phyloP scores from a whole-genome alignment of 2,888 invertebrate genomes.

The Ametastegia equiseti region DNA sequence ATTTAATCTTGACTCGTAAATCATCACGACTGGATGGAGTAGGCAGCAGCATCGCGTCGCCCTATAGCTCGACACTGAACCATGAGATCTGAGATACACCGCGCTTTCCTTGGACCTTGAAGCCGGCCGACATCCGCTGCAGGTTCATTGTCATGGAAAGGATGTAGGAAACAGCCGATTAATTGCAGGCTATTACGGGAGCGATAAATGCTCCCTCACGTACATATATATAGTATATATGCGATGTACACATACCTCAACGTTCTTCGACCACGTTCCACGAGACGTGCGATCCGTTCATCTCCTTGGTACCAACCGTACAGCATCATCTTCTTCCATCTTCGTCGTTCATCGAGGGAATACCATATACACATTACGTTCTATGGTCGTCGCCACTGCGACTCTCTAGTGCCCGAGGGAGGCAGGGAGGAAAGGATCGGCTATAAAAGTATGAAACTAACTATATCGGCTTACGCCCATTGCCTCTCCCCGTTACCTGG shows the following conservation, averaged over 20 bases:
- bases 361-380: slow-evolving; percentile 18
- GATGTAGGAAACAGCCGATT: slow-evolving; percentile 59
- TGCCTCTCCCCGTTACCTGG: not conserved
- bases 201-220: slow-evolving; percentile 29
- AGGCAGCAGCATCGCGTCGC: not conserved
- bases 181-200: slow-evolving; percentile 54
- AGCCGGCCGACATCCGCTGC: slow-evolving; percentile 51
- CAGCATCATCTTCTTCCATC: slow-evolving; percentile 14
- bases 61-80: slow-evolving; percentile 52
- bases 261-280: slow-evolving; percentile 8
- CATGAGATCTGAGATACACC: slow-evolving; percentile 11
- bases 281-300: not conserved
- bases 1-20: slow-evolving; percentile 12
- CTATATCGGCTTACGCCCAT: slow-evolving; percentile 17
- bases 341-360: not conserved
- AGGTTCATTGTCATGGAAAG: slow-evolving; percentile 60
- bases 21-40: not conserved
- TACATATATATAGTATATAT: not conserved
- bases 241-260: not conserved
- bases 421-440: not conserved
- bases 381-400: not conserved
- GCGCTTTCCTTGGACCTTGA: slow-evolving; percentile 42
- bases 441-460: slow-evolving; percentile 20
- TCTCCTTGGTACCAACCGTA: not conserved
- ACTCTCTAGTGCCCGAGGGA: not conserved